A percentile compares a stretch with the other conserved stretches of the same genome.
phyloP scores from a whole-genome alignment of 2,113 vertebrate species.

The Loxodonta africana region DNA sequence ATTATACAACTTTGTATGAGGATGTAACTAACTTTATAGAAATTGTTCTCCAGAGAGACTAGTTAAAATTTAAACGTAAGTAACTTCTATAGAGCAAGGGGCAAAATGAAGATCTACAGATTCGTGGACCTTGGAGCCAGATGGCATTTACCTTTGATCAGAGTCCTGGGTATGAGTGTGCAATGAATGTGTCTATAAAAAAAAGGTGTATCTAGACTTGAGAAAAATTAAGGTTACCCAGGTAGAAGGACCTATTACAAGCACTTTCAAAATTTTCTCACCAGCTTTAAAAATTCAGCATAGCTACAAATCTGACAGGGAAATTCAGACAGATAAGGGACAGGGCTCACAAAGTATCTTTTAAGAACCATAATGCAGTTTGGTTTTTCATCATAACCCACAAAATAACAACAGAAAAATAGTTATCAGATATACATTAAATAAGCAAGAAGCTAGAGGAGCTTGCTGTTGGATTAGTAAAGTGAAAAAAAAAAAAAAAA shows the following conservation, averaged over 20 bases:
- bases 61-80: slow-evolving; percentile 66
- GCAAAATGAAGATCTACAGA: not conserved
- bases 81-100: not conserved
- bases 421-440: not conserved
- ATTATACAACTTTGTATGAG: not conserved
- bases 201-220: not conserved
- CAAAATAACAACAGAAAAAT: not conserved
- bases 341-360: not conserved
- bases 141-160: slow-evolving; percentile 6
- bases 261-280: slow-evolving; percentile 38
- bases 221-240: slow-evolving; percentile 35
- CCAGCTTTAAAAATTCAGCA: slow-evolving; percentile 11
- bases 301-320: slow-evolving; percentile 5
- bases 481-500: slow-evolving; percentile 20
- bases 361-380: not conserved
- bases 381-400: slow-evolving; percentile 29
- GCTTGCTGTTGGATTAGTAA: not conserved
- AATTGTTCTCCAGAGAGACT: not conserved
- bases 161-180: not conserved
- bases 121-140: not conserved
- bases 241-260: not conserved
- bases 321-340: not conserved
- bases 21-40: slow-evolving; percentile 10
- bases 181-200: not conserved
- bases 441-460: not conserved